Evolutionary conservation across 2,797 vertebrate species (phyloP).

Genomic region (Aeoliscus strigatus): DNA sequence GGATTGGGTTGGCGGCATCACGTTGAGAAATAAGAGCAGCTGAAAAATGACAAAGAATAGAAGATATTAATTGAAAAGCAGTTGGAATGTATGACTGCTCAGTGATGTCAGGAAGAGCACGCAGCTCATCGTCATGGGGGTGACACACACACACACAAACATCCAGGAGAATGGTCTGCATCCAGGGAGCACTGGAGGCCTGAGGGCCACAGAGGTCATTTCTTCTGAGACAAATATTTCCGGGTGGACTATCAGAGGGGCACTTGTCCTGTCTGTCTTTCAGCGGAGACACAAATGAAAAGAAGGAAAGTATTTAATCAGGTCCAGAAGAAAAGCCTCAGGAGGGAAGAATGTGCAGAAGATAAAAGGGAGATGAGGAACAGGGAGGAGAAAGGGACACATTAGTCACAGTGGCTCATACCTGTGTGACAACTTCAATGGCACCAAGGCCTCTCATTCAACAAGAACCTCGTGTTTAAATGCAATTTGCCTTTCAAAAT

Average conservation of each 20-base stretch:
- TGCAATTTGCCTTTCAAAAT: constrained; percentile 3
- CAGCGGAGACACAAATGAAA: constrained; percentile 1
- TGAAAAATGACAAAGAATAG: too few species aligned
- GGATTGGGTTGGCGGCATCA: too few species aligned
- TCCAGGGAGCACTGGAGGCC: constrained; percentile 23
- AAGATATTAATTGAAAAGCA: too few species aligned
- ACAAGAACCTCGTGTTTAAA: constrained; percentile 8
- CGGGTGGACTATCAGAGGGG: constrained; percentile 20
- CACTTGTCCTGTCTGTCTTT: constrained; percentile 20
- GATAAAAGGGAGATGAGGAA: constrained; percentile 5
- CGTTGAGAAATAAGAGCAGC: too few species aligned
- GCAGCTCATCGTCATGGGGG: too few species aligned
- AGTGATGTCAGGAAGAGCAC: constrained; percentile 32
- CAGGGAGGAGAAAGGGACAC: too few species aligned
- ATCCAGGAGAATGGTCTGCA: background rate
- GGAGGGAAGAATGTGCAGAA: background rate
- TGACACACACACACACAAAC: constrained; percentile 15
- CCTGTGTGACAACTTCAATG: constrained; percentile 7
- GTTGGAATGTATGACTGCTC: too few species aligned
- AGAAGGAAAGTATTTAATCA: constrained; percentile 4
- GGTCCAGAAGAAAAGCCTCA: background rate
- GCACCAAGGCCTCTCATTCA: background rate
- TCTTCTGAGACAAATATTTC: constrained; percentile 30
- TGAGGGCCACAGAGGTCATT: constrained; percentile 19
- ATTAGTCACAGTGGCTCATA: background rate